phyloP scores from a whole-genome alignment of 2,113 vertebrate genomes.

The Megaceryle torquata region DNA sequence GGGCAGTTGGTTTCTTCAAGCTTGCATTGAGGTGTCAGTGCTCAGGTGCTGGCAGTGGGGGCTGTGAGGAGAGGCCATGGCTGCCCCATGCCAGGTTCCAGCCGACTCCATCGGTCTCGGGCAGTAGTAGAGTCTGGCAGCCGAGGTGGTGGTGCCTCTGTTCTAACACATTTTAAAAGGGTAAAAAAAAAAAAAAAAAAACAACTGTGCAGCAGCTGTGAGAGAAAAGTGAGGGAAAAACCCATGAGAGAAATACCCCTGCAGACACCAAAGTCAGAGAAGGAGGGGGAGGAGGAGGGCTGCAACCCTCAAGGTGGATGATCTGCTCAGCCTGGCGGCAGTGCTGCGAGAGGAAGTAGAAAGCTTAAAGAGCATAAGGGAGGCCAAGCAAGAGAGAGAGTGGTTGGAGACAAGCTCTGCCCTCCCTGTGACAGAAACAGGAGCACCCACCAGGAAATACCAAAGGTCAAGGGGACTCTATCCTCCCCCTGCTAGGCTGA shows the following conservation, averaged over 20 bases:
- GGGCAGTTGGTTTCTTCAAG: background rate
- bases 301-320: background rate
- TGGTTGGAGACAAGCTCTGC: too few relatives aligned
- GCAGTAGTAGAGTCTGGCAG: background rate
- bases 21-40: rapidly evolving
- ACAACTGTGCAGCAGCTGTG: background rate
- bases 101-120: background rate
- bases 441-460: too few relatives aligned
- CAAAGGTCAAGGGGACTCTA: too few relatives aligned
- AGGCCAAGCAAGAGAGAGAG: too few relatives aligned
- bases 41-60: background rate
- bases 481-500: too few relatives aligned
- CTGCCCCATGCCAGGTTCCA: rapidly evolving
- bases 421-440: too few relatives aligned
- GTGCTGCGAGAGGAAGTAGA: too few relatives aligned
- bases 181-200: background rate
- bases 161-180: background rate
- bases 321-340: too few relatives aligned
- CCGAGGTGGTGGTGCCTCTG: background rate
- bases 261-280: background rate
- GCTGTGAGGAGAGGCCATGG: background rate
- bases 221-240: background rate
- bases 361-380: too few relatives aligned
- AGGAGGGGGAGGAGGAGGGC: background rate
- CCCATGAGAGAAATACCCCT: background rate